Percentiles rank a stretch among this genome's conserved stretches.
Conservation (phyloP, 2,113 vertebrate genomes). For the Brachyhypopomus occidentalis region DNA sequence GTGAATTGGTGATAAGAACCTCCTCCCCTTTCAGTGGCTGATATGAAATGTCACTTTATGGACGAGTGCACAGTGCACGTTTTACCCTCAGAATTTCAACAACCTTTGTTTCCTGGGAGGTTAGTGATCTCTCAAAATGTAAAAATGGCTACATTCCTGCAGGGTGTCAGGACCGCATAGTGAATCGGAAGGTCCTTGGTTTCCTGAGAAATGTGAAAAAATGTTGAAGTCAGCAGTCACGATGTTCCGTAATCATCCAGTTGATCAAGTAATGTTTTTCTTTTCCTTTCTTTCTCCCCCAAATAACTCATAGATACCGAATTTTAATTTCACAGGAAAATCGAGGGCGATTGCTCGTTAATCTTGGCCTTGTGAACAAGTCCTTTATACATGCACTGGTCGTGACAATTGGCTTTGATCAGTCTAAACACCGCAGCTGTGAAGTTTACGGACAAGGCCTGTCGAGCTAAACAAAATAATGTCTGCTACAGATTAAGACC, state of each 20-base stretch:
- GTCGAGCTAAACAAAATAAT: neutral
- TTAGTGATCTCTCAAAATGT: conserved; percentile 30
- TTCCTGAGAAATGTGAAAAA: conserved; percentile 26
- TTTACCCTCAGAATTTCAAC: conserved; percentile 25
- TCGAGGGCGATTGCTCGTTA: neutral
- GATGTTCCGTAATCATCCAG: neutral
- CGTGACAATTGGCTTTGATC: neutral
- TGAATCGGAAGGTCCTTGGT: conserved; percentile 22
- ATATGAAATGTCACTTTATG: conserved; percentile 30
- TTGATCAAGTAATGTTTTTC: neutral
- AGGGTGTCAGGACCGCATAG: conserved; percentile 23
- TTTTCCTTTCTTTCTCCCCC: neutral
- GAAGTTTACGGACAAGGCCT: neutral
- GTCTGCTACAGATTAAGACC: neutral
- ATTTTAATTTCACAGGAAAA: neutral
- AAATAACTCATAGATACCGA: neutral
- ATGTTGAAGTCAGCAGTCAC: neutral
- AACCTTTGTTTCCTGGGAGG: neutral
- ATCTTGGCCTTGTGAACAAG: neutral
- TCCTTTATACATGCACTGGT: neutral
- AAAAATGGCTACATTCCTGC: conserved; percentile 35
- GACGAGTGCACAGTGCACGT: neutral
- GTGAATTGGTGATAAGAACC: conserved; percentile 33
- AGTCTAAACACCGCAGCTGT: neutral
- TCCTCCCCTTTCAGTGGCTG: conserved; percentile 37